Evolutionary conservation across 2,888 invertebrate genomes (phyloP), one percentile per base, ranked within the genome.

Genomic region (Stenichneumon culpator): DNA sequence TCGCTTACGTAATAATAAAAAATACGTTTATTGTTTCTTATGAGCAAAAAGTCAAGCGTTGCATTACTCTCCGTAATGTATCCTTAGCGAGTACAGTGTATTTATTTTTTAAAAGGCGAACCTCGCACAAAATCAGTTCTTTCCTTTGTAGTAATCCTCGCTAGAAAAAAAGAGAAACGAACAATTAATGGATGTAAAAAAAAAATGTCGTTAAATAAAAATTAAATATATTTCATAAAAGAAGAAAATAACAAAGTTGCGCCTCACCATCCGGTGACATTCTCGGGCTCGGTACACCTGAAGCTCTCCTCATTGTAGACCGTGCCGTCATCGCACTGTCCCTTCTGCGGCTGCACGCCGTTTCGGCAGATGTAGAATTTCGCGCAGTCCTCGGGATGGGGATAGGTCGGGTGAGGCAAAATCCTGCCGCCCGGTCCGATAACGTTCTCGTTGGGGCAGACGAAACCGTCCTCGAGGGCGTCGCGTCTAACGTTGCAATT

Each of bases 361-460:
- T 97, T 97, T 86, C 97, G 95, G 94, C 97, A 97, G 90, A 97
- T 97, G 94, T 97, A 97, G 95, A 97, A 97, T 92, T 97, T 97
- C 92, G 96, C 96, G 92, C 97, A 97, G 93, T 97, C 97, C 32
- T 96, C 96, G 0, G 97, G 96, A 94, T 97, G 97, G 1, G 97
- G 95, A 94, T 96, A 97, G 0, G 97, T 97, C 0, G 97, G 97
- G 93, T 97, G 97, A 0, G 97, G 97, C 1, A 97, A 94, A 0
- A 95, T 95, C 75, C 96, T 95, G 14, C 97, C 97, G 83, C 96
- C 96, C 50, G 96, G 96, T 0, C 96, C 96, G 87, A 95, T 93
- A 3, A 96, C 95, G 70, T 96, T 96, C 3, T 96, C 97, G 52
- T 96, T 96, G 0, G 97, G 97, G 91, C 97, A 97, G 1, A 96